These are phyloP conservation scores for Dermatemys mawii DNA, from an alignment of 2,113 vertebrate genomes.

Conservation along the genomic window DNA sequence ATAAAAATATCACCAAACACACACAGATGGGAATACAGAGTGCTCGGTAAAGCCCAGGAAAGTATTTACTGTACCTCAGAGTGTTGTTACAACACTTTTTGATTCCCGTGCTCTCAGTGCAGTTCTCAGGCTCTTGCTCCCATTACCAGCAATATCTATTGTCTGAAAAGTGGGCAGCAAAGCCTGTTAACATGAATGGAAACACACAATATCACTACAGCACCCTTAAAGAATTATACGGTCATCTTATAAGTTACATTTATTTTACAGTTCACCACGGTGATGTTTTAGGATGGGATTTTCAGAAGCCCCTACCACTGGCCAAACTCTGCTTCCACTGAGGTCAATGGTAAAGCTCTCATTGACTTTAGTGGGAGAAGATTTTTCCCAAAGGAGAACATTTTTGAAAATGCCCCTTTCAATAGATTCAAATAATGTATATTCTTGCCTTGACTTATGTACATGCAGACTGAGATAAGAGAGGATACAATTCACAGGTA, in stretches of 20 bases:
- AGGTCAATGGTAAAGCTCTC: background rate
- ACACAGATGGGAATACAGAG: background rate
- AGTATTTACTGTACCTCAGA: background rate
- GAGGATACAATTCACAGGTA: too few species aligned
- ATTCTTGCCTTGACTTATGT: background rate
- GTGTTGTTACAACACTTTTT: background rate
- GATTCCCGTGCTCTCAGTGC: background rate
- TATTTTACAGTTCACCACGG: background rate
- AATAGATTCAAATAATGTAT: fast-evolving
- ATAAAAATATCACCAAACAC: background rate
- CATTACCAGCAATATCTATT: background rate
- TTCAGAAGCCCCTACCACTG: background rate
- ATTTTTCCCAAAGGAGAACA: background rate
- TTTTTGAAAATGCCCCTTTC: background rate
- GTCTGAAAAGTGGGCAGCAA: constrained; percentile 1
- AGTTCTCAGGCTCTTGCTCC: background rate
- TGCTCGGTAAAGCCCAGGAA: background rate
- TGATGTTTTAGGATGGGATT: background rate
- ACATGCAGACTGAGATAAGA: background rate
- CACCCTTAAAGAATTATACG: background rate
- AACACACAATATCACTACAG: background rate
- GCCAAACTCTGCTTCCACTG: fast-evolving
- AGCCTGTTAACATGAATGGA: constrained; percentile 18
- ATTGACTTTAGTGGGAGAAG: background rate
- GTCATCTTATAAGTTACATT: background rate